phyloP scores from a whole-genome alignment of 2,888 invertebrate species.

The Drepana falcataria region DNA sequence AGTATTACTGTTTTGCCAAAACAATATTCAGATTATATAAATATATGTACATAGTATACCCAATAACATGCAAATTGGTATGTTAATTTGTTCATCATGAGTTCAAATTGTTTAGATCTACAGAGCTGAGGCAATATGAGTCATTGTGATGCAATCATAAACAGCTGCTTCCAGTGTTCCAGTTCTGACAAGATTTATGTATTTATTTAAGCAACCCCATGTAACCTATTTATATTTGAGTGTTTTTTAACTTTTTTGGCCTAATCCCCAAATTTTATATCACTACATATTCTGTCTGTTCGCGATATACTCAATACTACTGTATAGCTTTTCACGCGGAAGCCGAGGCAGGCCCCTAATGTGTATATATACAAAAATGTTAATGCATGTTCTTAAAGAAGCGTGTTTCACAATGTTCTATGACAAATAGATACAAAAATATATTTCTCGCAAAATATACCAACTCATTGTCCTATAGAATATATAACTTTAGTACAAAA shows the following conservation, averaged over 20 bases:
- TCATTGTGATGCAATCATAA: background rate
- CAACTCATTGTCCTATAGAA: background rate
- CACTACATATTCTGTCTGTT: too few relatives aligned
- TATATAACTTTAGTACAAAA: background rate
- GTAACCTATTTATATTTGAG: too few relatives aligned
- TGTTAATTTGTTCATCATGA: conserved; percentile 1
- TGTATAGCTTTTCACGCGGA: too few relatives aligned
- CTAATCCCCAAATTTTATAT: too few relatives aligned
- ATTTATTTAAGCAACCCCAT: too few relatives aligned
- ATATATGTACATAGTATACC: background rate
- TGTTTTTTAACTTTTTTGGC: too few relatives aligned
- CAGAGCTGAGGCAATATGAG: background rate
- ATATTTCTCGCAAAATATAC: background rate
- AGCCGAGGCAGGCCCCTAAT: too few relatives aligned
- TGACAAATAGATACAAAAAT: background rate
- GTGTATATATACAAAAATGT: too few relatives aligned
- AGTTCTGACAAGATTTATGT: background rate
- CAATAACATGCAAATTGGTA: background rate
- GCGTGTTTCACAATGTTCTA: background rate
- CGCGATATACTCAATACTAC: too few relatives aligned
- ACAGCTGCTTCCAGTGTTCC: background rate
- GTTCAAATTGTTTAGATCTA: background rate
- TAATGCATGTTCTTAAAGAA: too few relatives aligned
- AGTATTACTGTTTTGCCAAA: too few relatives aligned
- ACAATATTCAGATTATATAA: background rate